phyloP scores from a whole-genome alignment of 2,113 vertebrate genomes.

The Garra rufa region DNA sequence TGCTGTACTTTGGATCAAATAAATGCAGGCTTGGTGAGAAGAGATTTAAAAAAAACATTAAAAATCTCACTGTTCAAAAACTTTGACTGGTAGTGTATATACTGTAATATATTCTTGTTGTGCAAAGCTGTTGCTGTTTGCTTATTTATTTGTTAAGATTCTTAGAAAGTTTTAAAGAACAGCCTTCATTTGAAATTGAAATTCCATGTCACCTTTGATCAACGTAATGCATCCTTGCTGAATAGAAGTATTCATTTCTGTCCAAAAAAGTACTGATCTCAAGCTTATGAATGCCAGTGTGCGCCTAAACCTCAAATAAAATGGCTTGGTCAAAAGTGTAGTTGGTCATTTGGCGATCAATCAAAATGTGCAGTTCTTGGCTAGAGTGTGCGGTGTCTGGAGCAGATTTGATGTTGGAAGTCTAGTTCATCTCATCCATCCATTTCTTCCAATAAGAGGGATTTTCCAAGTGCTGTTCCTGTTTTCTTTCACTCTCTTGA shows the following conservation, averaged over 20 bases:
- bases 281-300: neutral
- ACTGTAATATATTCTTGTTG: too few relatives aligned
- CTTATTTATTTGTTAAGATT: too few relatives aligned
- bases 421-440: neutral
- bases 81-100: too few relatives aligned
- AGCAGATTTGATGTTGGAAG: neutral
- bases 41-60: too few relatives aligned
- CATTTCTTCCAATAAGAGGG: neutral
- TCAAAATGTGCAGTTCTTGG: neutral
- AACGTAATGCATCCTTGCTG: neutral
- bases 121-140: too few relatives aligned
- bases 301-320: neutral
- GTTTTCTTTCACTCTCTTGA: neutral
- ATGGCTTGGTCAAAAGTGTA: neutral
- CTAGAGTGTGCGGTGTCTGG: neutral
- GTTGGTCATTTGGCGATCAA: neutral
- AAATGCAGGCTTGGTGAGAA: too few relatives aligned
- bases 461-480: constrained; percentile 9
- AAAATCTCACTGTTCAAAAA: too few relatives aligned
- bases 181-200: too few relatives aligned
- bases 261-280: neutral
- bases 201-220: too few relatives aligned
- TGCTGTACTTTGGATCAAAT: too few relatives aligned
- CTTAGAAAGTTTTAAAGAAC: too few relatives aligned
- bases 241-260: too few relatives aligned